phyloP scores from a whole-genome alignment of 2,797 vertebrate species.

The Paguma larvata region DNA sequence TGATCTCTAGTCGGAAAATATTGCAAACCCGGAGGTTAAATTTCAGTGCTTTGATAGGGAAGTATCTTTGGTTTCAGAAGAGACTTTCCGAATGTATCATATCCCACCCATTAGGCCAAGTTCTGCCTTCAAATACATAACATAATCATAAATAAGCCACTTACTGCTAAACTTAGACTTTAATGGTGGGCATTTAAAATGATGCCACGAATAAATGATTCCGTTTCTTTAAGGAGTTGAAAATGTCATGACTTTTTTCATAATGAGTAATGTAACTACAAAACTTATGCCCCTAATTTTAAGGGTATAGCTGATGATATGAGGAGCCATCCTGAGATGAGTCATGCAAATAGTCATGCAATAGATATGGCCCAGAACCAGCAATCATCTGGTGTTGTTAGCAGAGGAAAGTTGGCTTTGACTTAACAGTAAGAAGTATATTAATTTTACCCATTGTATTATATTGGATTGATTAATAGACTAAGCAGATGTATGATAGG shows the following conservation, averaged over 20 bases:
- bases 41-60: not conserved
- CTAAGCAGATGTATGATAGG: not conserved
- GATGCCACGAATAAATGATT: not conserved
- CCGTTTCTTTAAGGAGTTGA: not conserved
- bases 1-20: not conserved
- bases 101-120: not conserved
- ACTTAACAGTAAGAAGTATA: not conserved
- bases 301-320: not conserved
- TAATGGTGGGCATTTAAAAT: not conserved
- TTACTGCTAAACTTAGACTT: not conserved
- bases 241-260: not conserved
- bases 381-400: not conserved
- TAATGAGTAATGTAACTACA: not conserved
- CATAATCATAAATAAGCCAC: not conserved
- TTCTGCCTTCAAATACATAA: not conserved
- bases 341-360: not conserved
- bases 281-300: not conserved
- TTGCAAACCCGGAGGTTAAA: not conserved
- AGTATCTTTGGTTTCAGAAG: constrained; percentile 16
- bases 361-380: not conserved
- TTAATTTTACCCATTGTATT: not conserved
- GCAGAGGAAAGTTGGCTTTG: not conserved
- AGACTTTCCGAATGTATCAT: not conserved
- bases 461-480: not conserved
- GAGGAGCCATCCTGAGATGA: not conserved